A percentile compares a stretch with the other conserved stretches of the same genome.
Evolutionary conservation across 2,797 vertebrate species (phyloP).

Genomic region (Liparis tanakae): DNA sequence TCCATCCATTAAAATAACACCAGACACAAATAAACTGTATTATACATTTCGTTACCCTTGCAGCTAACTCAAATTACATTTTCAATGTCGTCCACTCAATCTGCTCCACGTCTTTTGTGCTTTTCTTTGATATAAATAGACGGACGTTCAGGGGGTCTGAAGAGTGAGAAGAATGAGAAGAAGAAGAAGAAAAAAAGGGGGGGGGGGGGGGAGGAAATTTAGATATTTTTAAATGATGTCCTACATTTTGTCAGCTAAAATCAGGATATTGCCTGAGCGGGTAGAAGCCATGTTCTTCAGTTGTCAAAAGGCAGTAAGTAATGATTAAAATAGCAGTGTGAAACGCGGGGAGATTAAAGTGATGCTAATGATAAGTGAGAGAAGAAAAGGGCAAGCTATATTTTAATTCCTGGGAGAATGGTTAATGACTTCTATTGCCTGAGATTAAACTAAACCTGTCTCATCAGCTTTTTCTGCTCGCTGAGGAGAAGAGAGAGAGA

Average conservation of each 20-base stretch:
- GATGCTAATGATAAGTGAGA: constrained; percentile 99
- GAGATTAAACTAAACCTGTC: constrained; percentile 99
- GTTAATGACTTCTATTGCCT: constrained; percentile 99
- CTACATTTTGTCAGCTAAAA: constrained; percentile 99
- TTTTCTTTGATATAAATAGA: constrained; percentile 77
- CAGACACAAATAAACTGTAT: constrained; percentile 74
- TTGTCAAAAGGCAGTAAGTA: constrained; percentile 99
- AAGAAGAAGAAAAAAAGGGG: neutral
- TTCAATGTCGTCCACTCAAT: constrained; percentile 73
- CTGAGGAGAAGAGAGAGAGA: constrained; percentile 88
- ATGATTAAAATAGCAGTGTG: constrained; percentile 99
- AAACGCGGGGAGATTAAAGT: constrained; percentile 99
- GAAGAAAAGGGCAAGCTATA: constrained; percentile 99
- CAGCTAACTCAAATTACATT: constrained; percentile 69
- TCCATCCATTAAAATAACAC: constrained; percentile 79
- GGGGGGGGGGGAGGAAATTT: constrained; percentile 87
- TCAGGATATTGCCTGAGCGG: constrained; percentile 99
- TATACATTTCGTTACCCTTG: constrained; percentile 62
- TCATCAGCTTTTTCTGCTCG: constrained; percentile 99
- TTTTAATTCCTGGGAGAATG: constrained; percentile 99
- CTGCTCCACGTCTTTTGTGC: constrained; percentile 68
- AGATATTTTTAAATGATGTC: constrained; percentile 99
- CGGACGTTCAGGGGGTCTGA: constrained; percentile 74
- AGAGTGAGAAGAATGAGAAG: constrained; percentile 71
- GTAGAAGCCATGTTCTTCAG: constrained; percentile 99